Percentiles rank a stretch among this genome's conserved stretches.
phyloP scores from a whole-genome alignment of 2,888 invertebrate genomes.

The Cheilosia grossa region DNA sequence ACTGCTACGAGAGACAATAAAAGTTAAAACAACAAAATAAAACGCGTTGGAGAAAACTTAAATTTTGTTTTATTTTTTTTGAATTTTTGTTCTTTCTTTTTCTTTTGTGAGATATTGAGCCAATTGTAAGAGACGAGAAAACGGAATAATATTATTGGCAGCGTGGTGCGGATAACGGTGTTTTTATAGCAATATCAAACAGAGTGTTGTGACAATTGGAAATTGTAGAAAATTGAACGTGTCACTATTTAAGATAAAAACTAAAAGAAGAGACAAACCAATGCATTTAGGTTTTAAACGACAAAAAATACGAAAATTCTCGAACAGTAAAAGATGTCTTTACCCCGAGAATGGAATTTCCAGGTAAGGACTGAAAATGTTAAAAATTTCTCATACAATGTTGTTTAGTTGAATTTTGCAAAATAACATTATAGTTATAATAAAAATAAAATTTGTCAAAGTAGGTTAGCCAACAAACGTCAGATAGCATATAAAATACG shows the following conservation, averaged over 20 bases:
- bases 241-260: conserved; percentile 72
- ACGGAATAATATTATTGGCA: neutral
- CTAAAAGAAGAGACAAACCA: conserved; percentile 82
- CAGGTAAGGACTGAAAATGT: conserved; percentile 78
- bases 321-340: conserved; percentile 83
- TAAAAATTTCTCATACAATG: neutral
- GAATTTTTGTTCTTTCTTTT: conserved; percentile 11
- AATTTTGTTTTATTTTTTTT: conserved; percentile 24
- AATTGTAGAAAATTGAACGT: conserved; percentile 55
- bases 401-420: too few species aligned
- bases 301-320: conserved; percentile 83
- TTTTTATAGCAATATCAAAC: conserved; percentile 37
- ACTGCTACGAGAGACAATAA: conserved; percentile 35
- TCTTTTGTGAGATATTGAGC: neutral
- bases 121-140: conserved; percentile 2
- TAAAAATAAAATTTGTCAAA: too few species aligned
- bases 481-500: too few species aligned
- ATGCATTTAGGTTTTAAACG: conserved; percentile 84
- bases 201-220: conserved; percentile 49
- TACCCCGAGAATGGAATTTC: conserved; percentile 84
- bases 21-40: neutral
- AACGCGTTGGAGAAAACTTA: neutral
- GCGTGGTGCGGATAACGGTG: conserved; percentile 16
- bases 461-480: too few species aligned
- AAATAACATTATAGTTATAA: too few species aligned